Conservation (phyloP, 2,888 invertebrate genomes). For the Sarcophaga subvicina region DNA sequence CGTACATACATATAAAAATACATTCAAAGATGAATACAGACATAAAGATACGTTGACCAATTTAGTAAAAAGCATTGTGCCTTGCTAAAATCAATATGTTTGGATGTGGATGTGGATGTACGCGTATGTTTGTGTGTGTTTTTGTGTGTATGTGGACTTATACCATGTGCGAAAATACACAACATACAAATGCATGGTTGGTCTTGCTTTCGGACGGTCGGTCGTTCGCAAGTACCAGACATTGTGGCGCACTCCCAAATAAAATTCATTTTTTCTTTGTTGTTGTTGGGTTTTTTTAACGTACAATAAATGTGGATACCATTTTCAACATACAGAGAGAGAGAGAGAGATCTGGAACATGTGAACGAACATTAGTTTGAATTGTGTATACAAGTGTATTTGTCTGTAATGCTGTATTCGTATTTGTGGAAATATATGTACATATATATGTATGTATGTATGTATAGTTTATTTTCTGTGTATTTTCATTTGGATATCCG, state of each 20-base stretch:
- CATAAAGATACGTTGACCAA: conserved; percentile 68
- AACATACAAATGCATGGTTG: conserved; percentile 4
- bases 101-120: conserved; percentile 35
- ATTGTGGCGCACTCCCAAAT: conserved; percentile 68
- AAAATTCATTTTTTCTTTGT: conserved; percentile 56
- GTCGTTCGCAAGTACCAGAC: conserved; percentile 59
- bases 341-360: conserved; percentile 66
- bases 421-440: background rate
- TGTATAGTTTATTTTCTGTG: conserved; percentile 3
- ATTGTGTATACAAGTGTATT: conserved; percentile 16
- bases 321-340: conserved; percentile 62
- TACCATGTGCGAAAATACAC: conserved; percentile 4
- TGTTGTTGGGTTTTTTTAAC: conserved; percentile 19
- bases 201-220: conserved; percentile 22
- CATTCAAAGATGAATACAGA: conserved; percentile 51
- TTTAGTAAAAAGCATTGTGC: conserved; percentile 68
- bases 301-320: conserved; percentile 68
- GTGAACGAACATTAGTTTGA: conserved; percentile 42
- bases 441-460: background rate
- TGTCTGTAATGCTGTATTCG: conserved; percentile 10
- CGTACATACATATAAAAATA: conserved; percentile 47
- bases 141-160: conserved; percentile 71
- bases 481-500: conserved; percentile 66
- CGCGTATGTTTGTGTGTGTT: conserved; percentile 48
- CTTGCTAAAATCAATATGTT: conserved; percentile 67